A percentile compares a stretch with the other conserved stretches of the same genome.
Evolutionary conservation across 92 coral and sea anemone genomes (phyloP).

Genomic region (Desmophyllum pertusum): DNA sequence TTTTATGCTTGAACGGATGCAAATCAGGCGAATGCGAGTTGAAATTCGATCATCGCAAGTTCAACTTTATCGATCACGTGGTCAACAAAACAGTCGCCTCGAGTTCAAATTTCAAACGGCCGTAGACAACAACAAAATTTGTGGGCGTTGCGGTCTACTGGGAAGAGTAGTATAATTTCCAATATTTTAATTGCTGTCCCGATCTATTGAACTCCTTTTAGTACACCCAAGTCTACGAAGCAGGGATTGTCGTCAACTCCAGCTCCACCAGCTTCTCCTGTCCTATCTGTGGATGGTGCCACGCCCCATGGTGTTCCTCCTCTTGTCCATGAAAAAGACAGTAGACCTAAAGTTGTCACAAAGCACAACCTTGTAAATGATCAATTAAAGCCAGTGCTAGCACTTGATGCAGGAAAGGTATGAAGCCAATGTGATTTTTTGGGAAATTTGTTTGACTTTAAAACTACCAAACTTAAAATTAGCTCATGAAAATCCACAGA

Average conservation of each 20-base stretch:
- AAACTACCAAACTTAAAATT: background rate
- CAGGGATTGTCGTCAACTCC: constrained; percentile 87
- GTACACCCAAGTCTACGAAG: constrained; percentile 89
- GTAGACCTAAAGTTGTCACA: background rate
- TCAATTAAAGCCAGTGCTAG: background rate
- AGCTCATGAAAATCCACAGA: background rate
- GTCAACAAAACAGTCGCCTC: too few relatives aligned
- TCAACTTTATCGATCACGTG: too few relatives aligned
- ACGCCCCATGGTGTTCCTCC: constrained; percentile 22
- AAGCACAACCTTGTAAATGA: background rate
- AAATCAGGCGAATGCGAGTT: too few relatives aligned
- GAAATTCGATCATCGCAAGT: too few relatives aligned
- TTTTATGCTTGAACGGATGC: too few relatives aligned
- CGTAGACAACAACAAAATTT: too few relatives aligned
- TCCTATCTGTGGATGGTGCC: constrained; percentile 55
- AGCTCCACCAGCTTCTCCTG: constrained; percentile 91
- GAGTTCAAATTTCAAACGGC: too few relatives aligned
- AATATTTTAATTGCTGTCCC: background rate
- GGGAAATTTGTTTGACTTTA: background rate
- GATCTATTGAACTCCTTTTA: constrained; percentile 11
- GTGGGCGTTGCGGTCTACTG: too few relatives aligned
- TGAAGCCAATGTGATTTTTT: background rate
- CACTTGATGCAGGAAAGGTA: constrained; percentile 23
- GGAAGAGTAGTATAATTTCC: too few relatives aligned
- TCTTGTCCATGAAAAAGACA: background rate